Base-by-base conservation (phyloP, 2,888 invertebrate genomes). In the Melangyna quadrimaculata region DNA sequence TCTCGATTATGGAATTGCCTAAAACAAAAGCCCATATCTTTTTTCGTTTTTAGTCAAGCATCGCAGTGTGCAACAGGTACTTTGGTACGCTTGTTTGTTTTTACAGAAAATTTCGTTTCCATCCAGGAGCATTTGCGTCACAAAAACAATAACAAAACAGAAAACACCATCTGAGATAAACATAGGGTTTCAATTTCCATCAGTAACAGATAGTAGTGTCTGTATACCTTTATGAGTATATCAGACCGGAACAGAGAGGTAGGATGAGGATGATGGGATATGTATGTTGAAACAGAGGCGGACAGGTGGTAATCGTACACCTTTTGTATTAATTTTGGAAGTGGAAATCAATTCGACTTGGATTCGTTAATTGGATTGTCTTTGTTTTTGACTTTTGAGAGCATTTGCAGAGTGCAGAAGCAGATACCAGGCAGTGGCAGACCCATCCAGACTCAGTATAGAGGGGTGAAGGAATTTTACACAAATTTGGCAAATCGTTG, bases 261-360 rank as follows among this genome's bases (percentile, higher is more conserved):
- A 37, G 14, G 3, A 10, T 57, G 29, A 55, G 57, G 40, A 53
- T 45, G 27, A 63, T 51, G 48, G 48, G 32, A 32, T 22, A 43
- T n/a, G n/a, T 32, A 69, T 53, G 63, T 51, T 65, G 69, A 74
- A 84, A 74, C 79, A 79, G 74, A 57, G 79, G 74, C 71, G 79
- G 79, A 71, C 83, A 79, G 83, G 74, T 84, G 83, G 70, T 78
- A 59, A 55, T 53, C 61, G 37, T 70, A 59, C 55, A 40, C 63
- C 69, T 71, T 57, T 69, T 19, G 51, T 72, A 53, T 55, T 53
- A 22, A 29, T 72, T 65, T 78, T 78, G 24, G 12, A 74, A 74
- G 55, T 72, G 61, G 48, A 80, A 84, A 84, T 84, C 84, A 72
- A 84, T 84, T 84, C 77, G 84, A 72, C 48, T 80, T 77, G 84